Evolutionary conservation across 2,888 invertebrate genomes (phyloP).

Genomic region (Hylaea fasciaria): DNA sequence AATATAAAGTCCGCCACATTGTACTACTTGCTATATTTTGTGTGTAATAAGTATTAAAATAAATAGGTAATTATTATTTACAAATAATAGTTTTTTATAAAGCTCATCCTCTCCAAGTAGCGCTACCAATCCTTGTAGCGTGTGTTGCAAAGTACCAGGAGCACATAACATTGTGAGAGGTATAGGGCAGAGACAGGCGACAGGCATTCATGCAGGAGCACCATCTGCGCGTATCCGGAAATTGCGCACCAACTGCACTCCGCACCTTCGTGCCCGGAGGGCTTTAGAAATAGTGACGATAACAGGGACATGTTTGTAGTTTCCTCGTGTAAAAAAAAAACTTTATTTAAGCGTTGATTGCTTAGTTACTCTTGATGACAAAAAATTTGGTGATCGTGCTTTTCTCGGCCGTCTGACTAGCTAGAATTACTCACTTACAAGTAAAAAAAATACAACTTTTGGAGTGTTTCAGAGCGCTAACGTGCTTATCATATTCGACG

Average conservation of each 20-base stretch:
- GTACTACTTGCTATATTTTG: no score
- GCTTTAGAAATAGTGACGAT: background rate
- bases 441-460: no score
- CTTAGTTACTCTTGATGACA: no score
- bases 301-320: background rate
- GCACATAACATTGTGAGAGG: constrained; percentile 8
- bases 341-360: background rate
- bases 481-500: no score
- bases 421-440: no score
- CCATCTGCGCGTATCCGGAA: constrained; percentile 47
- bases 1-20: no score
- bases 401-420: no score
- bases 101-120: no score
- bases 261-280: constrained; percentile 32
- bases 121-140: background rate
- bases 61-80: no score
- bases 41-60: no score
- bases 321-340: background rate
- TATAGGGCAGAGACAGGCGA: constrained; percentile 5
- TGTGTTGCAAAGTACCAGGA: constrained; percentile 11
- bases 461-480: no score
- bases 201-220: constrained; percentile 29
- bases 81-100: no score
- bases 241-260: constrained; percentile 49
- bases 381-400: background rate